A percentile compares a stretch with the other conserved stretches of the same genome.
Conservation (phyloP, 2,888 invertebrate genomes). For the Lasioglossum lativentre region DNA sequence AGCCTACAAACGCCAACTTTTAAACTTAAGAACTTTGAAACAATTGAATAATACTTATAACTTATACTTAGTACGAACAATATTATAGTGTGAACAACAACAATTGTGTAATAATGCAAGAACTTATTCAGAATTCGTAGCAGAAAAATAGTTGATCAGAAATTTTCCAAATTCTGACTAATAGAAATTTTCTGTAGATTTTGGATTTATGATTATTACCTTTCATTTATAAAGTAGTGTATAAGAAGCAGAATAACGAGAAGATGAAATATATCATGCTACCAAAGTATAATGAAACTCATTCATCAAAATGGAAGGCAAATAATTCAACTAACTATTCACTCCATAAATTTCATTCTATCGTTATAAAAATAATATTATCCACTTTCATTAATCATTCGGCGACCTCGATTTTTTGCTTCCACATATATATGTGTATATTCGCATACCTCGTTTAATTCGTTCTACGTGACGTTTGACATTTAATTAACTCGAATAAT, state of each 20-base stretch:
- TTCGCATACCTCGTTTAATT: background rate
- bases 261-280: background rate
- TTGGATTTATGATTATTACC: background rate
- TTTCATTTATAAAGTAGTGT: background rate
- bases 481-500: conserved; percentile 12
- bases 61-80: background rate
- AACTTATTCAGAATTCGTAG: background rate
- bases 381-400: conserved; percentile 9
- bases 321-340: background rate
- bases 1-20: background rate
- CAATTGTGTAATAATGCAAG: background rate
- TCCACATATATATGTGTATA: background rate
- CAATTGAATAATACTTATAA: background rate
- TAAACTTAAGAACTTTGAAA: background rate
- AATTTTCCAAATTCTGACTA: background rate
- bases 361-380: background rate
- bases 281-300: background rate
- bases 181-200: background rate
- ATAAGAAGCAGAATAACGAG: background rate
- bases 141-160: background rate
- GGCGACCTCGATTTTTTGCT: background rate
- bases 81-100: background rate
- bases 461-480: background rate
- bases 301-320: conserved; percentile 4
- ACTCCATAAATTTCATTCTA: background rate